A percentile compares a stretch with the other conserved stretches of the same genome.
These are phyloP conservation scores for Chalcis sispes DNA, from an alignment of 2,888 invertebrate genomes.

Conservation along the genomic window DNA sequence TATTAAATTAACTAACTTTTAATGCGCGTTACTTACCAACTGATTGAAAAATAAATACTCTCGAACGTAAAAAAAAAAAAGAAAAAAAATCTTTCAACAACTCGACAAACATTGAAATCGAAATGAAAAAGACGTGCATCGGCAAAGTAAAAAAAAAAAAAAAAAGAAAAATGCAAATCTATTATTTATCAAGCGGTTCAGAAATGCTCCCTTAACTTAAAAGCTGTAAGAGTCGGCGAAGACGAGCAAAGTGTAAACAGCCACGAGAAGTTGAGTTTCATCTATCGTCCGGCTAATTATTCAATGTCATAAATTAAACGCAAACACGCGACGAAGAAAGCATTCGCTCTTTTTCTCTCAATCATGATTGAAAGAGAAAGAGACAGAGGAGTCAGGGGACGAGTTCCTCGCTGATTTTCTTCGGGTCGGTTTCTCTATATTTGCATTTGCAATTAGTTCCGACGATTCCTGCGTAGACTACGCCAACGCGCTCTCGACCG, in stretches of 20 bases:
- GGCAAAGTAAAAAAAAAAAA: conserved; percentile 7
- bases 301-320: conserved; percentile 63
- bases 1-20: too few species aligned
- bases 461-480: conserved; percentile 9
- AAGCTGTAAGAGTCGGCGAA: conserved; percentile 1
- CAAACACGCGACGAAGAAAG: conserved; percentile 53
- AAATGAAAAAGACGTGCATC: background rate
- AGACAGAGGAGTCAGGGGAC: too few species aligned
- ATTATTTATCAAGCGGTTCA: conserved; percentile 45
- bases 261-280: conserved; percentile 51
- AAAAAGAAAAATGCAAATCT: conserved; percentile 21
- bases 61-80: too few species aligned
- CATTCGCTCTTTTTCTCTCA: conserved; percentile 10
- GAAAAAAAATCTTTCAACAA: background rate
- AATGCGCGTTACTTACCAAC: too few species aligned
- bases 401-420: conserved; percentile 13
- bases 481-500: conserved; percentile 29
- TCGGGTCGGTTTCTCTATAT: conserved; percentile 35
- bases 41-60: too few species aligned
- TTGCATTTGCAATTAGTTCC: conserved; percentile 54
- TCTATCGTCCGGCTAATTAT: conserved; percentile 61
- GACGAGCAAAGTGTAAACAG: conserved; percentile 46
- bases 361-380: too few species aligned
- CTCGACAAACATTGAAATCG: conserved; percentile 43
- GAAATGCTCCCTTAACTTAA: conserved; percentile 19